Evolutionary conservation across 2,113 vertebrate genomes (phyloP).

Genomic region (Tupaia tana): DNA sequence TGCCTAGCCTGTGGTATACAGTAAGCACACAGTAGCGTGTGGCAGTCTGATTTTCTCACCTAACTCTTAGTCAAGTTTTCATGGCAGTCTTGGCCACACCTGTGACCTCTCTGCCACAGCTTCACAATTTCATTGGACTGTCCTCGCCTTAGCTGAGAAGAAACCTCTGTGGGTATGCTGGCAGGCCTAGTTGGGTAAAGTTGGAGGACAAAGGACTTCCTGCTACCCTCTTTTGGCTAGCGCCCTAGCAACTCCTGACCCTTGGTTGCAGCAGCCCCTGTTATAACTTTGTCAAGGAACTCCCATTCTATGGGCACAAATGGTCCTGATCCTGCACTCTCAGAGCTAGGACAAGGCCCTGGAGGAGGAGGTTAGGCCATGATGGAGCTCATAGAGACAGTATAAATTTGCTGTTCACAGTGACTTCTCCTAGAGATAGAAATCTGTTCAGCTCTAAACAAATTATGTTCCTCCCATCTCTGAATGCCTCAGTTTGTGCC

Average conservation of each 20-base stretch:
- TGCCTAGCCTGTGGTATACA: neutral
- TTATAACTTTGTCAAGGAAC: neutral
- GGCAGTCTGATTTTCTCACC: neutral
- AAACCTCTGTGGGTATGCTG: neutral
- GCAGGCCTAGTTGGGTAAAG: neutral
- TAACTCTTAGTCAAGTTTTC: neutral
- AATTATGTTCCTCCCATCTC: too few species aligned
- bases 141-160: neutral
- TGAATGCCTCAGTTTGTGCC: neutral
- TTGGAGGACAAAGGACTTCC: neutral
- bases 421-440: neutral
- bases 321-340: neutral
- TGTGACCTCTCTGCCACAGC: neutral
- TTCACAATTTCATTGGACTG: neutral
- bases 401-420: neutral
- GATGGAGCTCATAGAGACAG: neutral
- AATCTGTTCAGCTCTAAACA: neutral
- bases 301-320: neutral
- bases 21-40: accelerated
- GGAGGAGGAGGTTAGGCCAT: neutral
- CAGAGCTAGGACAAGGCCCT: neutral
- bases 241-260: neutral
- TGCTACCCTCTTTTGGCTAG: neutral
- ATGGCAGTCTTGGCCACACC: neutral
- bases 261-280: neutral